Evolutionary conservation across 2,113 vertebrate genomes (phyloP).

Genomic region (Tamias sibiricus): DNA sequence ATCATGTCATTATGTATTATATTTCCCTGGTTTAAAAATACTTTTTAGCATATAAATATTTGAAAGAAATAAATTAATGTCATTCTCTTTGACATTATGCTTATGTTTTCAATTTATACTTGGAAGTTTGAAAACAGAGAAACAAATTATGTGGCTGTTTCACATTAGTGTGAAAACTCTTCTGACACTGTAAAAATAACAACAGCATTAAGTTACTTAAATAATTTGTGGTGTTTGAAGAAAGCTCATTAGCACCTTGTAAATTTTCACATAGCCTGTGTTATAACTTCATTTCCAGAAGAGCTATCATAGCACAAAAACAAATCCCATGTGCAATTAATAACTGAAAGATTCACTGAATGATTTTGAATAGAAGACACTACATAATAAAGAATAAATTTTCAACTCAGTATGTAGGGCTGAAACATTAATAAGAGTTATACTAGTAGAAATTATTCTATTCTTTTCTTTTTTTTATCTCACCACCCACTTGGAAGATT

Average conservation of each 20-base stretch:
- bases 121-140: conserved; percentile 82
- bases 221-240: conserved; percentile 83
- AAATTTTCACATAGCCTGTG: conserved; percentile 75
- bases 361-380: conserved; percentile 70
- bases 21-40: conserved; percentile 62
- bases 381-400: conserved; percentile 42
- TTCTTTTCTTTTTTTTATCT: neutral
- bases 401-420: neutral
- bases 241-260: conserved; percentile 84
- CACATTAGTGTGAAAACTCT: conserved; percentile 69
- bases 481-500: neutral
- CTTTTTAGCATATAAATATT: conserved; percentile 65
- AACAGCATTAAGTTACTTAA: conserved; percentile 78
- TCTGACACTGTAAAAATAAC: conserved; percentile 78
- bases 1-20: neutral
- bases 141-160: conserved; percentile 77
- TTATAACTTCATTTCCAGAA: conserved; percentile 80
- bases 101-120: conserved; percentile 79
- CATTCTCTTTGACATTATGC: conserved; percentile 78
- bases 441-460: neutral
- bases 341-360: conserved; percentile 66
- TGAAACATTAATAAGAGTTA: conserved; percentile 57
- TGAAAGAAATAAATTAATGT: conserved; percentile 77
- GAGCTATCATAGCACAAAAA: conserved; percentile 58
- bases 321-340: conserved; percentile 59